These are phyloP conservation scores for Parnassius mnemosyne DNA, from an alignment of 2,888 invertebrate genomes.

Conservation along the genomic window DNA sequence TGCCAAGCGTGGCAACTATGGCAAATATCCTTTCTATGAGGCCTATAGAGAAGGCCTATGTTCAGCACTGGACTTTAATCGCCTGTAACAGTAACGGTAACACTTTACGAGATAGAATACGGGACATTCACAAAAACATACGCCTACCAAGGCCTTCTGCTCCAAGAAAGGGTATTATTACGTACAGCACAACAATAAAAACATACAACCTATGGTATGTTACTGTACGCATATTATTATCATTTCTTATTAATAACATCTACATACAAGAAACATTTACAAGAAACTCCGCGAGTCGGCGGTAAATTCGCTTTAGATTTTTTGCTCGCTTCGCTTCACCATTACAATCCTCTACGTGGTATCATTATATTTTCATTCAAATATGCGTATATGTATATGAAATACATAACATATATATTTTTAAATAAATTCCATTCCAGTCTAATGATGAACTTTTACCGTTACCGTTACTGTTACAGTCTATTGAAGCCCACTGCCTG, in stretches of 20 bases:
- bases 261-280: constrained; percentile 2
- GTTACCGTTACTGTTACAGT: neutral
- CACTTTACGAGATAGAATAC: no score
- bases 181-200: neutral
- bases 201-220: neutral
- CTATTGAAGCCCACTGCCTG: no score
- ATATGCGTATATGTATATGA: neutral
- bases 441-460: neutral
- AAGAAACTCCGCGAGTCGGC: constrained; percentile 2
- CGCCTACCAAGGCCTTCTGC: no score
- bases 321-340: constrained; percentile 17
- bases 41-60: no score
- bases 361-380: constrained; percentile 22
- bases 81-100: no score
- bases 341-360: constrained; percentile 24
- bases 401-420: no score
- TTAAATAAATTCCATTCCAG: no score
- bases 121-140: no score
- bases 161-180: no score
- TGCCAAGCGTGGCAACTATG: no score
- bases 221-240: neutral
- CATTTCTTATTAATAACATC: constrained; percentile 8
- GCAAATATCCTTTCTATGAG: no score
- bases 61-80: no score
- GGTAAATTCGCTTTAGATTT: constrained; percentile 19